Base-by-base conservation (phyloP, 2,797 vertebrate genomes). In the Spatula versicolor region DNA sequence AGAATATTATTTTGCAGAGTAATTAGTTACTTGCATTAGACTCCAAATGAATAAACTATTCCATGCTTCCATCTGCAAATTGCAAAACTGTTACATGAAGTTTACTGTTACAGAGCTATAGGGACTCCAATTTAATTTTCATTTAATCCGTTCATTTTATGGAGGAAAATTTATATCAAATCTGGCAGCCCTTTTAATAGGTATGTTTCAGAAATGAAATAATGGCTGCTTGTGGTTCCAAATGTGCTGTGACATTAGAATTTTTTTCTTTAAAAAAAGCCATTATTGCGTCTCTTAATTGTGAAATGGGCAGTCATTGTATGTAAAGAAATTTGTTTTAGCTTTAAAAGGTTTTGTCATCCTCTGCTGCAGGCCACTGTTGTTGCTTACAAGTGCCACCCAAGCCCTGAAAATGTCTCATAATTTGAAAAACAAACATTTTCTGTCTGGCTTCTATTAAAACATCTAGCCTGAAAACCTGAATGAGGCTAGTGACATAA, bases 141-240 rank as follows among this genome's bases (percentile, higher is more conserved):
- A 73, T 88, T 93, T 84, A 88, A 93, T 79, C 71, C 55, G 9
- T 76, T 93, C 86, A 39, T 86, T 86, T 86, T 89, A 39, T 67
- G 15, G 67, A 79, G 59, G 86, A 66, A 74, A 62, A 54, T 20
- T 69, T 30, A 1, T 78, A 84, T 73, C 56, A 55, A 59, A 76
- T 63, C 71, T 74, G 72, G 26, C 72, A 76, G 75, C 9, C 18
- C n/a, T 86, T 81, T 88, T 81, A 76, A 81, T 75, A 50, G 45
- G 20, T 54, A 7, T 50, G 56, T 62, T 84, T 66, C 59, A 46
- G 86, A 80, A 95, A 76, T 67, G 39, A 89, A 88, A 88, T 41
- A 8, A 64, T 46, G 52, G n/a, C 68, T 52, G 54, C 59, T 71
- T 75, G 58, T 52, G 26, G 30, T 94, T 92, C 41, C 25, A 84